Percentiles rank a stretch among this genome's conserved stretches.
Conservation (phyloP, 2,888 invertebrate species). For the Nebria brevicollis region DNA sequence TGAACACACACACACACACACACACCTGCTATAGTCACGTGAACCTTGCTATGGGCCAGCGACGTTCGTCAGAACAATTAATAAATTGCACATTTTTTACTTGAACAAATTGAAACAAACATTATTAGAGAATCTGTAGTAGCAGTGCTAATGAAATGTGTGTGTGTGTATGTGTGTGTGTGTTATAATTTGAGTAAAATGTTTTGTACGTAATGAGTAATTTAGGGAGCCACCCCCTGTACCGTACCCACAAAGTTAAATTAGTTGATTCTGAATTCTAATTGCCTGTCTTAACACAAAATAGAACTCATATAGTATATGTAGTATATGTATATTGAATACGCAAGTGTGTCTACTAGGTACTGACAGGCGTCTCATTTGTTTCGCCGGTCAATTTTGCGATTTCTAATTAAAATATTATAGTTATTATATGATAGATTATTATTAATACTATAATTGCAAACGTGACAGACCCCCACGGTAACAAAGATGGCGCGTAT, state of each 20-base stretch:
- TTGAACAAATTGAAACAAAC: neutral
- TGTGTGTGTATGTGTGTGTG: too few relatives aligned
- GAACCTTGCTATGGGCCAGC: slow-evolving; percentile 30
- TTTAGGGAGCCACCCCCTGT: neutral
- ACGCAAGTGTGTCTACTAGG: neutral
- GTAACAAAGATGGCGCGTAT: neutral
- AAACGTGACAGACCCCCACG: slow-evolving; percentile 30
- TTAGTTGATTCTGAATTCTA: neutral
- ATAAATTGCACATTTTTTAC: neutral
- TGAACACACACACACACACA: slow-evolving; percentile 38
- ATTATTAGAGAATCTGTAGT: too few relatives aligned
- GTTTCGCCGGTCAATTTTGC: neutral
- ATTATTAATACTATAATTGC: slow-evolving; percentile 41
- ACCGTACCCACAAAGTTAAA: neutral
- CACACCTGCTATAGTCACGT: slow-evolving; percentile 34
- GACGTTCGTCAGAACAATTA: slow-evolving; percentile 13
- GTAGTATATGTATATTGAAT: neutral
- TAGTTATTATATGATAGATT: slow-evolving; percentile 44
- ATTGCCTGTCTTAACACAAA: neutral
- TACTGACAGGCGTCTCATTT: neutral
- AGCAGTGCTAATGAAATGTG: too few relatives aligned
- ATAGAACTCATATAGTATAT: neutral
- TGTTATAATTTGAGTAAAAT: too few relatives aligned
- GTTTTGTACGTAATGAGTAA: too few relatives aligned
- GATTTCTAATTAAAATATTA: slow-evolving; percentile 42